Evolutionary conservation across 2,113 vertebrate species (phyloP), one percentile per base, ranked within the genome.

Genomic region (Coracopsis vasa): DNA sequence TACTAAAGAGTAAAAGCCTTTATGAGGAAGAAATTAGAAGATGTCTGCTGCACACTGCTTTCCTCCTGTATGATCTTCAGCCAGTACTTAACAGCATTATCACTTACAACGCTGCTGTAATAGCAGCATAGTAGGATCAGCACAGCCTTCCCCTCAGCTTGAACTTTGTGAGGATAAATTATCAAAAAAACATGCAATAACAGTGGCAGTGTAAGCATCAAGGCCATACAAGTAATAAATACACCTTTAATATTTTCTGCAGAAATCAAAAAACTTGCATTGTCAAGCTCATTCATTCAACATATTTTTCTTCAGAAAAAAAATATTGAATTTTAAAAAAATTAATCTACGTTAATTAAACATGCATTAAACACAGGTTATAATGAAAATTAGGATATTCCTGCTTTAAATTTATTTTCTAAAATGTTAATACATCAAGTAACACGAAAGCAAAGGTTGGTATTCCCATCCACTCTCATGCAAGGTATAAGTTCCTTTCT

Each of bases 61-160:
- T 84, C 41, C 54, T 77, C 31, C 42, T 23, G 39, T 5, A 41
- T 50, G 64, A 83, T 86, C 71, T 86, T 78, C 92, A 79, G 39
- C 35, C 41, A 11, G 4, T 17, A 13, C 23, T 28, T 18, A 41
- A 12, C 23, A 41, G 61, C 41, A 13, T 3, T 14, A 13, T 19
- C 14, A 6, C 31, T 58, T 10, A 4, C 58, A 14, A 4, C 0
- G 3, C 39, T 33, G 50, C 47, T 60, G 42, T 20, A 37, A 50
- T 0, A 71, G 66, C 61, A 24, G 41, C 1, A 0, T 0, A 10
- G 13, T 0, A 72, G 35, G 6, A 54, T 19, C 33, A 50, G 65
- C 45, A 62, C 42, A 65, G 62, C 18, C 42, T 42, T 50, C 16
- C 37, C 10, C 33, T 35, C 50, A 15, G 54, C 42, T 39, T 31